Percentiles rank a stretch among this genome's conserved stretches.
Evolutionary conservation across 2,797 vertebrate species (phyloP).

Genomic region (Trematomus bernacchii): DNA sequence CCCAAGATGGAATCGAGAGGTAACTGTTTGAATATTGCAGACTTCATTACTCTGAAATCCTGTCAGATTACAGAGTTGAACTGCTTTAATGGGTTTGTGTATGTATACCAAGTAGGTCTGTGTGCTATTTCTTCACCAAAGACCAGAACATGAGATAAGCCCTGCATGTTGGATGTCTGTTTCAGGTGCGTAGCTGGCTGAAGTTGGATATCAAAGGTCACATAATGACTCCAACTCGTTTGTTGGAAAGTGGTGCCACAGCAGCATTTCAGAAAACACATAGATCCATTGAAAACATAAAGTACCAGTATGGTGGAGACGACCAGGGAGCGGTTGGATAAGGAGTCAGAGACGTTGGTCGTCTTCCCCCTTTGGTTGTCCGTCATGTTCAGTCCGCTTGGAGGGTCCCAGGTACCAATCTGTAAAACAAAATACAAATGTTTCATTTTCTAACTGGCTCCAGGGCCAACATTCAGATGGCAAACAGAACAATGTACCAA

Average conservation of each 20-base stretch:
- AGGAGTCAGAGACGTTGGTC: slow-evolving; percentile 94
- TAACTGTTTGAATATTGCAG: slow-evolving; percentile 20
- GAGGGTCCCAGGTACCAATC: slow-evolving; percentile 98
- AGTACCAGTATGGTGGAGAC: slow-evolving; percentile 97
- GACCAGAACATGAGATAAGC: not conserved
- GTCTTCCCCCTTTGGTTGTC: slow-evolving; percentile 96
- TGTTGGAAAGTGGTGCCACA: not conserved
- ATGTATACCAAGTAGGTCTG: not conserved
- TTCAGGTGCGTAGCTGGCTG: not conserved
- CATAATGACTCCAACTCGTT: not conserved
- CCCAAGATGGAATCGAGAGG: slow-evolving; percentile 12
- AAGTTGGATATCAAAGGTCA: not conserved
- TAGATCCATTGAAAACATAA: not conserved
- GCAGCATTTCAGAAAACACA: not conserved
- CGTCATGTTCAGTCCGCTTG: slow-evolving; percentile 97
- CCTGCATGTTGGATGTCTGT: not conserved
- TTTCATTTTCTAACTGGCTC: not conserved
- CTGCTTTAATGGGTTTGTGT: not conserved
- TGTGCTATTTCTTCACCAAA: not conserved
- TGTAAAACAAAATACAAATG: slow-evolving; percentile 62
- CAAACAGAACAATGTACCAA: not conserved
- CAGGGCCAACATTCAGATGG: not conserved
- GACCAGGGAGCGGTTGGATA: slow-evolving; percentile 95
- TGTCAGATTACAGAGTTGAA: slow-evolving; percentile 1
- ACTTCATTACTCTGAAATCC: slow-evolving; percentile 9